A percentile compares a stretch with the other conserved stretches of the same genome.
These are phyloP conservation scores for Heteractis magnifica DNA, from an alignment of 92 coral and sea anemone species.

Conservation along the genomic window DNA sequence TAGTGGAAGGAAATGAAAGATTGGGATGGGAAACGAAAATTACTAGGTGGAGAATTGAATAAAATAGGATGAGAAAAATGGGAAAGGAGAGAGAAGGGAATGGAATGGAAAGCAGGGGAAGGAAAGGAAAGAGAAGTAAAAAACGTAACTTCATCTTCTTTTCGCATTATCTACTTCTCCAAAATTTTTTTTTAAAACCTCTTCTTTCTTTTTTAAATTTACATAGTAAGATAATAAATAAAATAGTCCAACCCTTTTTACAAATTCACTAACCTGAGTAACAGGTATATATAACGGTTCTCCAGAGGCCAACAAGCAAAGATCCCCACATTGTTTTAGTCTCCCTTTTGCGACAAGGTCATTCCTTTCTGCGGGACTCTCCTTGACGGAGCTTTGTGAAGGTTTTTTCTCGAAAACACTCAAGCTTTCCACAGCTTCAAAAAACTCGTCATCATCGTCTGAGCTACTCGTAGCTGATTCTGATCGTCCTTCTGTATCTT, in stretches of 20 bases:
- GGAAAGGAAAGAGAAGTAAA: not conserved
- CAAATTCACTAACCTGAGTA: slow-evolving; percentile 72
- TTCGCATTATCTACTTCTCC: not conserved
- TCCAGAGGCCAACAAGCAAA: slow-evolving; percentile 63
- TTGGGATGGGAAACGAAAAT: not conserved
- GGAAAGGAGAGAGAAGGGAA: not conserved
- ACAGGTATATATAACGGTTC: slow-evolving; percentile 87
- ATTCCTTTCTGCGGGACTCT: not conserved
- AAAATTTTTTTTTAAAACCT: too few species aligned
- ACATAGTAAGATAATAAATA: not conserved
- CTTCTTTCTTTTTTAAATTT: too few species aligned
- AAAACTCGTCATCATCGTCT: slow-evolving; percentile 88
- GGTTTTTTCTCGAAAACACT: not conserved
- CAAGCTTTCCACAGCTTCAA: slow-evolving; percentile 87
- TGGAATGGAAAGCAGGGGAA: not conserved
- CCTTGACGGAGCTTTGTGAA: not conserved
- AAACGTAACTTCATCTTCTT: not conserved
- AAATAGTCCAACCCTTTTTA: not conserved
- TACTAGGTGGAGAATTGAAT: not conserved
- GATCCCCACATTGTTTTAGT: slow-evolving; percentile 81
- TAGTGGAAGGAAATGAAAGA: not conserved
- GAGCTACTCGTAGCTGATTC: slow-evolving; percentile 30
- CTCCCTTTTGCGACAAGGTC: slow-evolving; percentile 55
- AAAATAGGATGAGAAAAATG: not conserved
- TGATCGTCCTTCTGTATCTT: slow-evolving; percentile 1